Percentiles rank a stretch among this genome's conserved stretches.
Conservation (phyloP, 2,113 vertebrate species). For the Urocynchramus pylzowi region DNA sequence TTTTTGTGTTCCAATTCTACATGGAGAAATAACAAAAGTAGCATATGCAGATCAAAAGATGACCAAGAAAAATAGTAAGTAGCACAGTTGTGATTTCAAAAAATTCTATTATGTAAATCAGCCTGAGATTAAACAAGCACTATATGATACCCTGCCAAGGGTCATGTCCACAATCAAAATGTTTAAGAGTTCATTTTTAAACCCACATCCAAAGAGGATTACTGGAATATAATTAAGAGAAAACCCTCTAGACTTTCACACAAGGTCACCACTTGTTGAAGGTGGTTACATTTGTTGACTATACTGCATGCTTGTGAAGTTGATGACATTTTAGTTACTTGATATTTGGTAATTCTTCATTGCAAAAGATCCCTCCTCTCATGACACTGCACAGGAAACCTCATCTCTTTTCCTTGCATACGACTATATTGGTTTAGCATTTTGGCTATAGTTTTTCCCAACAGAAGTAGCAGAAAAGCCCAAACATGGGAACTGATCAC, state of each 20-base stretch:
- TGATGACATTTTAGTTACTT: background rate
- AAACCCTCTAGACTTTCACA: background rate
- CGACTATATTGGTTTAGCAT: background rate
- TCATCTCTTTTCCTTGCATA: background rate
- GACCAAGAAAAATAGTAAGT: background rate
- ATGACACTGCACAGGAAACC: background rate
- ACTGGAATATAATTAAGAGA: background rate
- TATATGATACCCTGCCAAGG: background rate
- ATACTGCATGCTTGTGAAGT: background rate
- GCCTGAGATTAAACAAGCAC: background rate
- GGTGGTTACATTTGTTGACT: background rate
- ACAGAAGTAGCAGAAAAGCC: background rate
- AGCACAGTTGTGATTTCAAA: background rate
- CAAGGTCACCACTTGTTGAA: background rate
- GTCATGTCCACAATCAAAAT: background rate
- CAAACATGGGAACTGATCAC: background rate
- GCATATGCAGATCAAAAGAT: background rate
- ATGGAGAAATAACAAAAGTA: background rate
- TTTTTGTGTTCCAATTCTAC: background rate
- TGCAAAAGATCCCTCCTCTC: background rate
- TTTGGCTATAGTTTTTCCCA: background rate
- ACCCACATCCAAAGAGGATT: background rate
- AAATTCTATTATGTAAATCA: background rate
- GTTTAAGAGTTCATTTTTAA: background rate
- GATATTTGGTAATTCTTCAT: background rate